Conservation (phyloP, 2,113 vertebrate genomes). For the Trogon melanurus region DNA sequence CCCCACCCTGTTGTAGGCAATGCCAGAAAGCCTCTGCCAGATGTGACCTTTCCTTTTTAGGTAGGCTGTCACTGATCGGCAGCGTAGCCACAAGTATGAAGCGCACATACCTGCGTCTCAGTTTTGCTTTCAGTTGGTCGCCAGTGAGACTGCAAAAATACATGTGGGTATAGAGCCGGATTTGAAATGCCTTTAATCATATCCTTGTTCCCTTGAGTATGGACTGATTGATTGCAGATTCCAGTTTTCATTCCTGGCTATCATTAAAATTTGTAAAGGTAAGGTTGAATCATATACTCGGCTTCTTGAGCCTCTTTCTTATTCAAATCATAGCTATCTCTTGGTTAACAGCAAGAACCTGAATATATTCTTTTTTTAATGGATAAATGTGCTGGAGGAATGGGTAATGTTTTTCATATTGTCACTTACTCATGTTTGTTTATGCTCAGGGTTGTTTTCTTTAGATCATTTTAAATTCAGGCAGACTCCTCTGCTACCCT, state of each 20-base stretch:
- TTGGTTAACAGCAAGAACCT: constrained; percentile 19
- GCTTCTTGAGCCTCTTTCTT: constrained; percentile 10
- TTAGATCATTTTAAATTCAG: constrained; percentile 34
- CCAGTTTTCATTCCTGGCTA: constrained; percentile 19
- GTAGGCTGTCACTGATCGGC: not conserved
- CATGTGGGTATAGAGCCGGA: not conserved
- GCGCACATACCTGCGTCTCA: not conserved
- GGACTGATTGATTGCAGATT: constrained; percentile 40
- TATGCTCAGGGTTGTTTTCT: constrained; percentile 27
- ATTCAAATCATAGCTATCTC: constrained; percentile 28
- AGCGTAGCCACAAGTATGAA: not conserved
- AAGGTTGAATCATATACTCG: not conserved
- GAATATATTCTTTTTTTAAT: constrained; percentile 33
- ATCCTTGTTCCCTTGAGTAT: not conserved
- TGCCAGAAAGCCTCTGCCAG: not conserved
- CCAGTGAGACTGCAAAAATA: not conserved
- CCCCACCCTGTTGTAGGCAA: not conserved
- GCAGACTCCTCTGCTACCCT: not conserved
- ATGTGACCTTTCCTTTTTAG: not conserved
- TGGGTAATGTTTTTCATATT: constrained; percentile 2
- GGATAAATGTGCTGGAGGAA: not conserved
- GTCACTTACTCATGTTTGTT: constrained; percentile 11
- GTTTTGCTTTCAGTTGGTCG: not conserved
- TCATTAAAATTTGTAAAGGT: constrained; percentile 44
- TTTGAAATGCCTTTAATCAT: constrained; percentile 26